These are phyloP conservation scores for Dascyllus trimaculatus DNA, from an alignment of 2,113 vertebrate genomes.

Conservation along the genomic window DNA sequence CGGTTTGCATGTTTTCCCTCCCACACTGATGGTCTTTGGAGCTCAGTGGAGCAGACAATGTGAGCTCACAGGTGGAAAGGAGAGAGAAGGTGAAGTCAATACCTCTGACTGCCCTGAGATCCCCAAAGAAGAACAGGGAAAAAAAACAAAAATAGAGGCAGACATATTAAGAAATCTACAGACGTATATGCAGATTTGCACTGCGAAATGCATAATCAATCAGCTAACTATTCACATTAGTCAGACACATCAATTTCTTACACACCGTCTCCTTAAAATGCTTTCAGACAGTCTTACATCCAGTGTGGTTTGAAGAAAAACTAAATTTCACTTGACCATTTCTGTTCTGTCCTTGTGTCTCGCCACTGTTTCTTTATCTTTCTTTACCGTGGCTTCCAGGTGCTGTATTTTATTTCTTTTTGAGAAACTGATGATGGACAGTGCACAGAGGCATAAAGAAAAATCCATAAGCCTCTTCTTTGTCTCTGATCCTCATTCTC, in stretches of 20 bases:
- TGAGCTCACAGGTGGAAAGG: conserved; percentile 53
- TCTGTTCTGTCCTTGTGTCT: not conserved
- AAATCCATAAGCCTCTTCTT: conserved; percentile 33
- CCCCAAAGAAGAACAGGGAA: conserved; percentile 34
- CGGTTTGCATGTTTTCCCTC: conserved; percentile 54
- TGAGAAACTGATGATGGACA: conserved; percentile 1
- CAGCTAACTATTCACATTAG: not conserved
- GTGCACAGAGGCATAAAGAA: conserved; percentile 15
- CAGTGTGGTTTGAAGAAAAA: not conserved
- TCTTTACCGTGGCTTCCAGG: not conserved
- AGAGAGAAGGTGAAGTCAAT: conserved; percentile 63
- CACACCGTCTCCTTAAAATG: not conserved
- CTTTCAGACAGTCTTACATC: not conserved
- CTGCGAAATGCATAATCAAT: conserved; percentile 1
- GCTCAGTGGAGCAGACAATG: conserved; percentile 64
- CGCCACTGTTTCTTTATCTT: not conserved
- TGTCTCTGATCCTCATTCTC: conserved; percentile 32
- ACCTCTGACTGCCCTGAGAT: conserved; percentile 42
- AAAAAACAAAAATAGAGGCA: conserved; percentile 4
- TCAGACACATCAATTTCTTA: not conserved
- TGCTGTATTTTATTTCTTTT: not conserved
- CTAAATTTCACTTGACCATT: conserved; percentile 1
- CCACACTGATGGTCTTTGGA: conserved; percentile 51
- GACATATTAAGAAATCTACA: conserved; percentile 23
- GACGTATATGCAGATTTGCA: not conserved